Base-by-base conservation (phyloP, 2,797 vertebrate genomes). In the Ptychobarbus kaznakovi region DNA sequence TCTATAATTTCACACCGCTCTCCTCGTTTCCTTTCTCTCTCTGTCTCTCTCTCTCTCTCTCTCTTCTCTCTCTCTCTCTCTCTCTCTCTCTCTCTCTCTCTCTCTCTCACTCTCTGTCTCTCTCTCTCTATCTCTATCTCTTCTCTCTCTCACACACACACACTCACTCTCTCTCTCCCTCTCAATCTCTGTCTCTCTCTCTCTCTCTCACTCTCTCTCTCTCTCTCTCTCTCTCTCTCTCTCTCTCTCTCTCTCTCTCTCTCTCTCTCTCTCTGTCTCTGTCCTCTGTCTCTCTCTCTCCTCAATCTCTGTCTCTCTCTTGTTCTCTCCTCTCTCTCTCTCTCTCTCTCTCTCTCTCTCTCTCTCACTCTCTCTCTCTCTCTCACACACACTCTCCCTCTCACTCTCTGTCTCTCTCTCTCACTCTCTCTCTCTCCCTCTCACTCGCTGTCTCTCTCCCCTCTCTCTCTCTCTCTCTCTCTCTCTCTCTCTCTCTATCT, bases 1-100 rank as follows among this genome's bases (percentile, higher is more conserved):
- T 40, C 42, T 68, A 35, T 44, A 35, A 68, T 81, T 86, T 75
- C 18, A 40, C 78, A 40, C 65, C 18, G 51, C 58, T 42, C 51
- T 63, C 22, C 20, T 81, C 46, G 44, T 22, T 68, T 61, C 49
- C 10, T 68, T 35, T 40, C 22, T 22, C 13, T 16, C 53, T 53
- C 38, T 40, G 5, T 6, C 56, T 76, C 80, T 6, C 7, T 32
- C 32, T 2, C 32, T 32, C 32, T 32, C 32, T 32, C 32, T 32
- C 51, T 38, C 49, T 7, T 40, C 44, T 40, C 13, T 16, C 35
- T 51, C 40, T 9, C 38, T 38, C 56, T 76, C 77, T 7, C 7
- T 38, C 4, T 38, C 35, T 38, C 32, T n/a, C 32, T 32, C 32
- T 69, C 79, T 61, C 58, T 28, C 44, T 32, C 12, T 42, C 40